Evolutionary conservation across 2,113 vertebrate species (phyloP).

Genomic region (Cinclus cinclus): DNA sequence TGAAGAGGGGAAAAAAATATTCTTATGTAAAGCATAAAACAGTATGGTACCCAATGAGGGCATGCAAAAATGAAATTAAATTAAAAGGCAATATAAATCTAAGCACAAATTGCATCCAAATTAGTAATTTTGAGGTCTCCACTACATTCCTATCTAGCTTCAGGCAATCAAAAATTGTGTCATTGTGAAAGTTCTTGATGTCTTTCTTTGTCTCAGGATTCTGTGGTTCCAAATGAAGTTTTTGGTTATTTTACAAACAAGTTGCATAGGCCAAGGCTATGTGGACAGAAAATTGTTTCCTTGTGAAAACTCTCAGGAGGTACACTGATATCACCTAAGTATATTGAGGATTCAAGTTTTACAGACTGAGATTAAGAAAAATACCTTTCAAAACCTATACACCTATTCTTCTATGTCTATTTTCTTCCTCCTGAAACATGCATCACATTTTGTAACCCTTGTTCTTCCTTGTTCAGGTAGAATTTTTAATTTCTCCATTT

Average conservation of each 20-base stretch:
- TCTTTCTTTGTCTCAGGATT: conserved; percentile 14
- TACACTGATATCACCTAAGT: background rate
- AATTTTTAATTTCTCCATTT: background rate
- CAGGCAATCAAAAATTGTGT: conserved; percentile 28
- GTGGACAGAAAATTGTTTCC: background rate
- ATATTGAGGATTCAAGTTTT: background rate
- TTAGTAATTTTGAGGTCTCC: conserved; percentile 20
- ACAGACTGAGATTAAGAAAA: background rate
- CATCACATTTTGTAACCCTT: background rate
- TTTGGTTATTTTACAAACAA: conserved; percentile 10
- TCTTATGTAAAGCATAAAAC: background rate
- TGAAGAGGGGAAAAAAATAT: background rate
- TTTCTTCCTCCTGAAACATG: background rate
- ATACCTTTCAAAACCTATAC: background rate
- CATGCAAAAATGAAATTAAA: background rate
- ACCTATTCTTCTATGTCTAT: background rate
- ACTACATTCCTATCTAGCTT: background rate
- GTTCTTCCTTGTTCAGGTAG: background rate
- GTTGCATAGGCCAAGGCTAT: background rate
- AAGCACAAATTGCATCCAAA: background rate
- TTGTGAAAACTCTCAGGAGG: background rate
- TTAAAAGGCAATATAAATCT: background rate
- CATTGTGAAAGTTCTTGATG: background rate
- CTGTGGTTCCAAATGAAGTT: conserved; percentile 37
- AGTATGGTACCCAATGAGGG: background rate